phyloP scores from a whole-genome alignment of 2,888 invertebrate species.

The Drosophila affinis region DNA sequence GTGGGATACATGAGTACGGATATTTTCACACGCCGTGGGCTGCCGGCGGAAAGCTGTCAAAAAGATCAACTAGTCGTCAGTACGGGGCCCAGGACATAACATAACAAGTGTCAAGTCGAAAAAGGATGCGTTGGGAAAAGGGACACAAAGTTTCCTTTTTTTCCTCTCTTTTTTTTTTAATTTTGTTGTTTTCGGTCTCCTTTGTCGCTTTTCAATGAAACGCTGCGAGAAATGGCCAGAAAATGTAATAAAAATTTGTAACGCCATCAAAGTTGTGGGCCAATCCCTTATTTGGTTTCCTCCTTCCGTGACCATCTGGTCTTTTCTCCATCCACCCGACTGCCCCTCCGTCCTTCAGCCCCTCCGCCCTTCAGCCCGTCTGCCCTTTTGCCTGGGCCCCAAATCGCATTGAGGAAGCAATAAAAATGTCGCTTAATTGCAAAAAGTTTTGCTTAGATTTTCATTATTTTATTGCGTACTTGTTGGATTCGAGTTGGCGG shows the following conservation, averaged over 20 bases:
- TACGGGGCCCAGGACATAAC: constrained; percentile 12
- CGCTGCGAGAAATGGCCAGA: constrained; percentile 63
- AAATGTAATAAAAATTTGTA: constrained; percentile 75
- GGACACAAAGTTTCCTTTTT: constrained; percentile 12
- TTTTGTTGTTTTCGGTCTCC: constrained; percentile 33
- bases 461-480: constrained; percentile 71
- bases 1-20: background rate
- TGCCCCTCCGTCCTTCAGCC: too few relatives aligned
- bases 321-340: background rate
- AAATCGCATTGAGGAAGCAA: constrained; percentile 65
- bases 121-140: constrained; percentile 24
- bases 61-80: constrained; percentile 64
- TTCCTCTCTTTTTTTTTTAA: constrained; percentile 14
- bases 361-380: background rate
- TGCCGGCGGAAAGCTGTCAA: constrained; percentile 36
- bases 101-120: constrained; percentile 56
- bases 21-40: constrained; percentile 52
- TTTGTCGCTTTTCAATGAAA: constrained; percentile 62
- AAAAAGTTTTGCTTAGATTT: constrained; percentile 76
- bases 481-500: constrained; percentile 36
- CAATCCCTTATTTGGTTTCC: background rate
- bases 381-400: background rate
- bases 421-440: constrained; percentile 78
- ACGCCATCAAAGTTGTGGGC: constrained; percentile 57
- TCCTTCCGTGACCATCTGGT: constrained; percentile 1